These are phyloP conservation scores for Pyrocephalus nanus DNA, from an alignment of 2,797 vertebrate genomes.

Conservation along the genomic window DNA sequence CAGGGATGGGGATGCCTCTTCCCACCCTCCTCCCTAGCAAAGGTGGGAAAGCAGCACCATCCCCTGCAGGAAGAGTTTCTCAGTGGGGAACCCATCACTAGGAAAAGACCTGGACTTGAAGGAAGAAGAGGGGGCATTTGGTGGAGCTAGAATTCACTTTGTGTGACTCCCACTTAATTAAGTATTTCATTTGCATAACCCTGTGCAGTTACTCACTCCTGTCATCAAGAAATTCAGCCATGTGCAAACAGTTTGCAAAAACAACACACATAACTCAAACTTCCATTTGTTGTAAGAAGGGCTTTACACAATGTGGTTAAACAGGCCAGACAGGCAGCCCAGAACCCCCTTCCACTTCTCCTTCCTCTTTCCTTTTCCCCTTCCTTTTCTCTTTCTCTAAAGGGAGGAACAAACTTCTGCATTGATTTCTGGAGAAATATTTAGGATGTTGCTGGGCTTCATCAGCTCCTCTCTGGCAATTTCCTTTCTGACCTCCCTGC, in stretches of 20 bases:
- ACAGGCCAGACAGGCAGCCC: background rate
- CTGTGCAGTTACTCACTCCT: constrained; percentile 22
- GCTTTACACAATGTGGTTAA: background rate
- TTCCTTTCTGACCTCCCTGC: background rate
- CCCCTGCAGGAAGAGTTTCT: background rate
- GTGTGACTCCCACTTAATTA: constrained; percentile 34
- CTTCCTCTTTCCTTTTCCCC: background rate
- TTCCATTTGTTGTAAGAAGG: background rate
- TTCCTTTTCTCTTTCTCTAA: background rate
- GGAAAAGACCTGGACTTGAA: background rate
- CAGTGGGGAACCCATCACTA: background rate
- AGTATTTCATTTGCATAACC: constrained; percentile 50
- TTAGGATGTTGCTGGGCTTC: background rate
- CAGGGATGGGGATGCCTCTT: background rate
- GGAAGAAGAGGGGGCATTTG: background rate
- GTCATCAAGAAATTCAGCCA: constrained; percentile 21
- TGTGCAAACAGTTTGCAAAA: constrained; percentile 44
- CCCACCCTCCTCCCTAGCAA: too few relatives aligned
- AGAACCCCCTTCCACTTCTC: background rate
- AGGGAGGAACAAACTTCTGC: background rate
- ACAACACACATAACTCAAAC: constrained; percentile 27
- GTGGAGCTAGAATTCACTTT: background rate
- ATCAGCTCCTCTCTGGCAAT: background rate
- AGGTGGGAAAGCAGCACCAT: rapidly evolving
- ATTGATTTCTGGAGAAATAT: background rate